Evolutionary conservation across 30 jellyfish, hydroid and myxozoan species (phyloP).

Genomic region (Catostylus mosaicus): DNA sequence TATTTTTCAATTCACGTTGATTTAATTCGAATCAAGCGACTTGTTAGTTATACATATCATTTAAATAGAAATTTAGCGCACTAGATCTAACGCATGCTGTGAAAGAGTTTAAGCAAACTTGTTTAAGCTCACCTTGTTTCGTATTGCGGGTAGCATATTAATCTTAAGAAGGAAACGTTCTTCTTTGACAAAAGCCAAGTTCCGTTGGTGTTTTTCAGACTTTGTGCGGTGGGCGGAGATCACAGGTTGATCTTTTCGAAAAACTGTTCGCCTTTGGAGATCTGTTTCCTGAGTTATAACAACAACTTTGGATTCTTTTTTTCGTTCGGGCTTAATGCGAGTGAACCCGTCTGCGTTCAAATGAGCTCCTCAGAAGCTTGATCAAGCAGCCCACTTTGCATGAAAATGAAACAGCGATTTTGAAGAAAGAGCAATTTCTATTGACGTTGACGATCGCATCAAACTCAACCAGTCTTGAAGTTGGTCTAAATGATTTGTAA

Average conservation of each 20-base stretch:
- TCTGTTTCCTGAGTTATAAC: not conserved
- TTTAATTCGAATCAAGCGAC: too few species aligned
- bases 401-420: too few species aligned
- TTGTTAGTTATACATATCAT: too few species aligned
- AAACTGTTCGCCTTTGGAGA: not conserved
- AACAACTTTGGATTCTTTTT: not conserved
- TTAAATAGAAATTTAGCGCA: too few species aligned
- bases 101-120: slow-evolving; percentile 2
- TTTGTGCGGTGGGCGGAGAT: slow-evolving; percentile 46
- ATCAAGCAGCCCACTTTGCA: too few species aligned
- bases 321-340: too few species aligned
- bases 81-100: not conserved
- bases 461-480: slow-evolving; percentile 8
- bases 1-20: too few species aligned
- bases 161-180: slow-evolving; percentile 3
- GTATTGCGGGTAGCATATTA: slow-evolving; percentile 30
- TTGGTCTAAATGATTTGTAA: slow-evolving; percentile 14
- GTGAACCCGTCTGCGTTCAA: too few species aligned
- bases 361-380: too few species aligned
- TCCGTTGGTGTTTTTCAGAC: slow-evolving; percentile 9
- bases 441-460: too few species aligned
- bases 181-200: not conserved
- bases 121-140: slow-evolving; percentile 31
- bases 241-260: not conserved
- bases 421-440: too few species aligned